Base-by-base conservation (phyloP, 1,140 invertebrate genomes). In the Paraescarpia echinospica region DNA sequence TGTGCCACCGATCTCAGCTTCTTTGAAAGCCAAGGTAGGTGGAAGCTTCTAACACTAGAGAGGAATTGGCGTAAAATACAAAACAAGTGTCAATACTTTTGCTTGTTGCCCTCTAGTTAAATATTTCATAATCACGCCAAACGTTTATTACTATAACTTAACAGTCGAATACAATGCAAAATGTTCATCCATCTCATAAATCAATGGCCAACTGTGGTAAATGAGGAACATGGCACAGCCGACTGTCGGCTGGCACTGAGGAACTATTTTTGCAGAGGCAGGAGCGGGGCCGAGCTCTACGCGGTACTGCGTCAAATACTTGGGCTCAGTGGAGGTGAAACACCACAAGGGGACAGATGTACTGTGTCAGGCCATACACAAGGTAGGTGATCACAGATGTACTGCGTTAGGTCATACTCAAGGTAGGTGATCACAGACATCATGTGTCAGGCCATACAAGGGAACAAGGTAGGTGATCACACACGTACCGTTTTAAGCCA, bases 1-100 rank as follows among this genome's bases (percentile, higher is more conserved):
- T 99, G 99, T 95, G 98, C 98, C 9, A 98, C 99, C 4, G 99
- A 99, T 95, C 97, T 99, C 96, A 98, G 99, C 94, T 99, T 99
- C 96, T 98, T 98, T 95, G 98, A 77, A 77, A 77, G 59, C 59
- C 59, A 77, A 77, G 59, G 59, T 77, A 77, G 8, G 27, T 77
- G 0, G 59, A 77, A 14, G 59, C 59, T 77, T 12, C 4, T 77
- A 1, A 77, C 8, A 77, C 2, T 31, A 77, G 59, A 12, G 27
- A 77, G 8, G 8, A 77, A 18, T 27, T 27, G 59, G 9, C 59
- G 2, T 1, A 77, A 31, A 77, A 0, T 77, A 41, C 12, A 77
- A 77, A 77, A 77, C 22, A 77, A 12, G 59, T 77, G 59, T 77
- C 12, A 41, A 41, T 41, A 41, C 41, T 12, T 41, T 41, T 41